Percentiles rank a stretch among this genome's conserved stretches.
These are phyloP conservation scores for Vicugna pacos DNA, from an alignment of 2,113 vertebrate species.

Conservation along the genomic window DNA sequence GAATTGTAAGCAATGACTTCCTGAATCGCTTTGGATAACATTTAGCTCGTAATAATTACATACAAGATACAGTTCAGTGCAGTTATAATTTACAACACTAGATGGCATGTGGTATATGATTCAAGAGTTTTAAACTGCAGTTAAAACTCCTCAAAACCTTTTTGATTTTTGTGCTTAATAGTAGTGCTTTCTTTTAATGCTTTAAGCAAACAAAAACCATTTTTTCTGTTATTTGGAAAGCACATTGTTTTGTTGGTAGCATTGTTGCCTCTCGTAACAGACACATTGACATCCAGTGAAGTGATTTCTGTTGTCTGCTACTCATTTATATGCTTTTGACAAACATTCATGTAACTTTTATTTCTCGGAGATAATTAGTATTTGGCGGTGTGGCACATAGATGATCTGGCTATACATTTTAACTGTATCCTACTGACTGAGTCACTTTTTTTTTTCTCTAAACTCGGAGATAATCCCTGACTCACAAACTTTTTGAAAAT, in stretches of 20 bases:
- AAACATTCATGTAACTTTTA: not conserved
- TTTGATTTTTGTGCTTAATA: not conserved
- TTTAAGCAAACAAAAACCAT: not conserved
- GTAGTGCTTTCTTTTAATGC: not conserved
- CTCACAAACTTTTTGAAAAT: not conserved
- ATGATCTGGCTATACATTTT: not conserved
- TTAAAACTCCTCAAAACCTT: not conserved
- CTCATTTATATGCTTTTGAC: not conserved
- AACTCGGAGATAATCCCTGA: not conserved
- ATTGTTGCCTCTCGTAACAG: not conserved
- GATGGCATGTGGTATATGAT: slow-evolving; percentile 68
- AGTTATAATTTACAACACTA: slow-evolving; percentile 67
- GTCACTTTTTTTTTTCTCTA: not conserved
- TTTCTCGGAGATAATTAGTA: slow-evolving; percentile 8
- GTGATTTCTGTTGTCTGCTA: not conserved
- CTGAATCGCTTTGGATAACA: not conserved
- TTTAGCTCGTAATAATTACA: not conserved
- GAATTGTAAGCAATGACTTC: not conserved
- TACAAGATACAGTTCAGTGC: not conserved
- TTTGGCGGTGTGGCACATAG: not conserved
- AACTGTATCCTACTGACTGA: not conserved
- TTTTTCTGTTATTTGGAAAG: slow-evolving; percentile 9
- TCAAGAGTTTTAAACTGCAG: slow-evolving; percentile 10
- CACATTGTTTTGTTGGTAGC: slow-evolving; percentile 11
- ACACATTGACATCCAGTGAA: not conserved